Conservation (phyloP, 2,888 invertebrate genomes). For the Aromia moschata region DNA sequence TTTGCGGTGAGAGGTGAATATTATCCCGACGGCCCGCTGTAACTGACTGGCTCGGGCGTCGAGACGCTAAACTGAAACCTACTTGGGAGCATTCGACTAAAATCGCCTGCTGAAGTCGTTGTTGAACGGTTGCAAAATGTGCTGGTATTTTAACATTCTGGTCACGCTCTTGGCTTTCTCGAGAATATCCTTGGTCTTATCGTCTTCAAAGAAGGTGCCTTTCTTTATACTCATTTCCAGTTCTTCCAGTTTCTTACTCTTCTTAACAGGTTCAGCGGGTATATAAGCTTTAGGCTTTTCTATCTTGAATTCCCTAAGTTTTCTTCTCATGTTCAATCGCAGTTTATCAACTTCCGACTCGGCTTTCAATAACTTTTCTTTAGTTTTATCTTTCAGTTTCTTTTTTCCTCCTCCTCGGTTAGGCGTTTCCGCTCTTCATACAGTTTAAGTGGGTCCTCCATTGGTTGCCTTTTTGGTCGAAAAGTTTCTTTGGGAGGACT, state of each 20-base stretch:
- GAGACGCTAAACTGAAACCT: slow-evolving; percentile 32
- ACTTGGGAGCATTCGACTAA: slow-evolving; percentile 38
- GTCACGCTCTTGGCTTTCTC: slow-evolving; percentile 56
- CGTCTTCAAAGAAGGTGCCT: slow-evolving; percentile 61
- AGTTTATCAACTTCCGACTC: slow-evolving; percentile 57
- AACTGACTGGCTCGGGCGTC: slow-evolving; percentile 40
- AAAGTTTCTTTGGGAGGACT: slow-evolving; percentile 48
- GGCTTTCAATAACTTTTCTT: slow-evolving; percentile 56
- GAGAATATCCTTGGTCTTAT: slow-evolving; percentile 57
- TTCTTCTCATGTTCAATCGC: slow-evolving; percentile 56
- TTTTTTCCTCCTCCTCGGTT: slow-evolving; percentile 58
- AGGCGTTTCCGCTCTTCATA: slow-evolving; percentile 51
- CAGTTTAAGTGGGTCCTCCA: slow-evolving; percentile 54
- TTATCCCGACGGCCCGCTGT: slow-evolving; percentile 44
- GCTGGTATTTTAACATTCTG: slow-evolving; percentile 54
- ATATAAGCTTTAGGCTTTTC: slow-evolving; percentile 56
- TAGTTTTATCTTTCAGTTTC: slow-evolving; percentile 54
- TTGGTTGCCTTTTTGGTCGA: slow-evolving; percentile 46
- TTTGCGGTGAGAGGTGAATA: slow-evolving; percentile 39
- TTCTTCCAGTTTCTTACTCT: slow-evolving; percentile 58
- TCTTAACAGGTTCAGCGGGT: slow-evolving; percentile 58
- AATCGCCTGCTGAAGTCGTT: slow-evolving; percentile 51
- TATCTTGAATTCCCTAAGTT: slow-evolving; percentile 55
- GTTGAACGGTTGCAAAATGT: slow-evolving; percentile 47
- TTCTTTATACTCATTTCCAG: slow-evolving; percentile 57